These are phyloP conservation scores for Emys orbicularis DNA, from an alignment of 2,797 vertebrate species.

Conservation along the genomic window DNA sequence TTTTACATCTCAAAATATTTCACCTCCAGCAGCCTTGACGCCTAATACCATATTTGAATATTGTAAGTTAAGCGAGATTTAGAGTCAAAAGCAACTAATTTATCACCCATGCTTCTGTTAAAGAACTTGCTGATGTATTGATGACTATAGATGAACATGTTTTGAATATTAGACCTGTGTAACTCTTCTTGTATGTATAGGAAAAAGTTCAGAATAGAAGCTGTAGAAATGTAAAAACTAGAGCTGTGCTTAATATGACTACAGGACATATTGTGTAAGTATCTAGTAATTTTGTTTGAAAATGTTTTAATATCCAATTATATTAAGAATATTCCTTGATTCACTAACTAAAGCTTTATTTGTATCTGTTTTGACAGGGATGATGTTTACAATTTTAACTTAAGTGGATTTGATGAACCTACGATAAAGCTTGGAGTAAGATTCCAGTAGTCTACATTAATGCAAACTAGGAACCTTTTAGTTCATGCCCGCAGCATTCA, in stretches of 20 bases:
- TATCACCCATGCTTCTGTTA: background rate
- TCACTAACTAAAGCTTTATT: conserved; percentile 12
- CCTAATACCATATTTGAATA: background rate
- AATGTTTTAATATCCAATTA: background rate
- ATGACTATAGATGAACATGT: background rate
- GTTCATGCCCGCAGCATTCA: background rate
- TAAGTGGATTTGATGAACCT: conserved; percentile 78
- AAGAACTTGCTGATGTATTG: background rate
- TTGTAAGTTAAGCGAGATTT: background rate
- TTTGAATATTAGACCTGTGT: background rate
- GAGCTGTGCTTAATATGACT: conserved; percentile 67
- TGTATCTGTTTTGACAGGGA: conserved; percentile 79
- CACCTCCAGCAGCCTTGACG: background rate
- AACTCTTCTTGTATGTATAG: conserved; percentile 62
- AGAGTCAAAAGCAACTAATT: background rate
- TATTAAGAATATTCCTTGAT: background rate
- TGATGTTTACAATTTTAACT: conserved; percentile 90
- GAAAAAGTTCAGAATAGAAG: conserved; percentile 69
- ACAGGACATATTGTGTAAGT: conserved; percentile 76
- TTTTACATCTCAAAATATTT: background rate
- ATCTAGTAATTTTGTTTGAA: conserved; percentile 11
- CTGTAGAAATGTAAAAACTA: conserved; percentile 65
- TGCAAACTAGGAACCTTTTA: background rate
- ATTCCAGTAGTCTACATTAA: background rate
- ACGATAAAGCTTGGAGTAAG: conserved; percentile 85